Evolutionary conservation across 2,797 vertebrate species (phyloP), one percentile per base, ranked within the genome.

Genomic region (Channa striata): DNA sequence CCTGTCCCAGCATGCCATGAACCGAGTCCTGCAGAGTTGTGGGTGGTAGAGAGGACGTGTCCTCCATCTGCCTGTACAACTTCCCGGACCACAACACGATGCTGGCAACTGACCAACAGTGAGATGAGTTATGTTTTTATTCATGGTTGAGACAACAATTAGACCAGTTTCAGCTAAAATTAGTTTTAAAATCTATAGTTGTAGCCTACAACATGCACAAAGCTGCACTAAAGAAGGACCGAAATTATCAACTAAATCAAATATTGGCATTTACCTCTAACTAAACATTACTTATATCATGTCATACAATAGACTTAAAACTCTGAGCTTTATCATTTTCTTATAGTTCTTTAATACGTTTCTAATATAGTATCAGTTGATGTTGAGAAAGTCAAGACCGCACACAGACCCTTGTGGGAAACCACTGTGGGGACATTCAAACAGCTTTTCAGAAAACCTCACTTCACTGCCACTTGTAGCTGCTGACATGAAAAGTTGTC

Each of bases 21-120:
- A n/a, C 19, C 0, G 23, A 75, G 74, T 77, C 82, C 78, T 59
- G 85, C 49, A 47, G 83, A 75, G 67, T 64, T 2, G 75, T 66
- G 68, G 77, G 73, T 49, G 81, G 66, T 52, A 13, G 63, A 80
- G 52, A 89, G 86, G 86, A 82, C 83, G 52, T 10, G 87, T 78
- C 88, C 85, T 91, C 72, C 77, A 84, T 85, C 83, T 83, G 85
- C 46, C 63, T 59, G 71, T 30, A 52, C 33, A 40, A 69, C 70
- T 47, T 77, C 59, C 17, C 10, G 1, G 49, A 71, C 68, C 76
- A 53, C 73, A 63, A 72, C 75, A 57, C 1, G 46, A 70, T 4
- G 21, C 82, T 85, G 88, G 84, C 70, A 44, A 8, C 46, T 17
- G 30, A 74, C 62, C 81, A 79, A 3, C 11, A 4, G 11, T 30